Percentiles rank a stretch among this genome's conserved stretches.
Conservation (phyloP, 2,888 invertebrate species). For the Bellardia pandia region DNA sequence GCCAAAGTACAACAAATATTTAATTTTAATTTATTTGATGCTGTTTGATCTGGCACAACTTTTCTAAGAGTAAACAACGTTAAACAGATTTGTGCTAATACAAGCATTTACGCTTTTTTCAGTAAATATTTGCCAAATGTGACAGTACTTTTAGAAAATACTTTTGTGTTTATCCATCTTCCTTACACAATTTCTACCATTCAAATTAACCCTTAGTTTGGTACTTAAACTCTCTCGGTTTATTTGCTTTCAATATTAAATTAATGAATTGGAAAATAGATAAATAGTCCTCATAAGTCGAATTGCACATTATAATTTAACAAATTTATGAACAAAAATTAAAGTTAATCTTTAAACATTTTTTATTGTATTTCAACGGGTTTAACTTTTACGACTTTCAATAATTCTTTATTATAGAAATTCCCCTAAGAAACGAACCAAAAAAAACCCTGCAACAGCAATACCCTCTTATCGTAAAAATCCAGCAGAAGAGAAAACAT, state of each 20-base stretch:
- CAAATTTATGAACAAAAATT: slow-evolving; percentile 43
- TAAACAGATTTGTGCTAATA: no score
- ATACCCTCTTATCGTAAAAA: neutral
- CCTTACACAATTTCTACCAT: neutral
- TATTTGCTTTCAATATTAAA: neutral
- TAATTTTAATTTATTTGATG: no score
- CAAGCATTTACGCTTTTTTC: no score
- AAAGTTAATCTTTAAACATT: slow-evolving; percentile 45
- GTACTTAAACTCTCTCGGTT: neutral
- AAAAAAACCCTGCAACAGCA: neutral
- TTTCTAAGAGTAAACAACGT: no score
- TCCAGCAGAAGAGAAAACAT: neutral
- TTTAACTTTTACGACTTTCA: slow-evolving; percentile 52
- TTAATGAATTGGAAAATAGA: slow-evolving; percentile 29
- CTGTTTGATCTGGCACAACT: no score
- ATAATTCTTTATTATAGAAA: slow-evolving; percentile 57
- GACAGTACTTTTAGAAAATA: no score
- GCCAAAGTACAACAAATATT: no score
- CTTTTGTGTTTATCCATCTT: no score
- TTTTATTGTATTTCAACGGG: slow-evolving; percentile 38
- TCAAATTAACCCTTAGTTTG: neutral
- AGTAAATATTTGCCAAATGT: no score
- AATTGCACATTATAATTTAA: slow-evolving; percentile 24
- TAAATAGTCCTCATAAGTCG: neutral
- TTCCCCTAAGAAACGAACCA: slow-evolving; percentile 18